phyloP scores from a whole-genome alignment of 2,113 vertebrate genomes.

The Conger conger region DNA sequence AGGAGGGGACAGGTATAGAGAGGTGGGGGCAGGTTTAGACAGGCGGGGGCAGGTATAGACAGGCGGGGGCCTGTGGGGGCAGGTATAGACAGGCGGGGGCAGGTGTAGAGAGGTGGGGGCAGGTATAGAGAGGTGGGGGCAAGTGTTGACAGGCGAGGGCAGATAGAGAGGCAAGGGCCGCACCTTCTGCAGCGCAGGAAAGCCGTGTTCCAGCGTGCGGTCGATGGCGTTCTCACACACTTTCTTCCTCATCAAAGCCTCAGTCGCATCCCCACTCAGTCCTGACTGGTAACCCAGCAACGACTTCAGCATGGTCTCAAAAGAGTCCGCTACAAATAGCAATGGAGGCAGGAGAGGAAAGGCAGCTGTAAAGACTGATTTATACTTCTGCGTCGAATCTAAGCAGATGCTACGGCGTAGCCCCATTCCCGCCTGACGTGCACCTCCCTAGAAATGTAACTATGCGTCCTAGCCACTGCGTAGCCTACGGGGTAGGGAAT shows the following conservation, averaged over 20 bases:
- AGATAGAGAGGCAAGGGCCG: neutral
- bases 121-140: too few relatives aligned
- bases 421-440: too few relatives aligned
- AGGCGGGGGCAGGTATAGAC: neutral
- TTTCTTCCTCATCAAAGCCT: conserved; percentile 81
- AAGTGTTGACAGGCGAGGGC: neutral
- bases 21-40: neutral
- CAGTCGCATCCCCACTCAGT: conserved; percentile 64
- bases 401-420: too few relatives aligned
- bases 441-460: too few relatives aligned
- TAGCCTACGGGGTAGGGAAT: too few relatives aligned
- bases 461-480: too few relatives aligned
- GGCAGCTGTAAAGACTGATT: neutral
- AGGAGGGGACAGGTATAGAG: neutral
- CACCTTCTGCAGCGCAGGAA: conserved; percentile 83
- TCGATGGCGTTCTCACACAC: conserved; percentile 80
- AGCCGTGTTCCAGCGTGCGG: conserved; percentile 77
- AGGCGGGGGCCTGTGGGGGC: too few relatives aligned
- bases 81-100: neutral
- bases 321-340: conserved; percentile 82
- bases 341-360: neutral
- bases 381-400: too few relatives aligned
- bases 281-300: conserved; percentile 85
- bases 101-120: neutral
- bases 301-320: conserved; percentile 96